Conservation (phyloP, 2,888 invertebrate species). For the Xestia ashworthii region DNA sequence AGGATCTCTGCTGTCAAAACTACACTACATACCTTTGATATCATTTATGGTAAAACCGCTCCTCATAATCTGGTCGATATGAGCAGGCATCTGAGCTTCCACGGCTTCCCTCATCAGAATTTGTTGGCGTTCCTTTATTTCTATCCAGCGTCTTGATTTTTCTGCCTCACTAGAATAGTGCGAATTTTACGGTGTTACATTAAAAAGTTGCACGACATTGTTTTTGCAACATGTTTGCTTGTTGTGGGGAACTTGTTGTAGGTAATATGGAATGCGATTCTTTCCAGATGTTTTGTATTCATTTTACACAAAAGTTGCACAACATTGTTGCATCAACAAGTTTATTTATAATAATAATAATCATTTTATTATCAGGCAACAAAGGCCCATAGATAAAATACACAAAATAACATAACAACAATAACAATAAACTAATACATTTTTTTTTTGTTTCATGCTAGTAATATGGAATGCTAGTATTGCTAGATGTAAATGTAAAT, state of each 20-base stretch:
- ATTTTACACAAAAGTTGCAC: not conserved
- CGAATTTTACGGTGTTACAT: not conserved
- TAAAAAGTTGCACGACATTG: not conserved
- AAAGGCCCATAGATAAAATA: no score
- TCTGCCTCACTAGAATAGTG: conserved; percentile 93
- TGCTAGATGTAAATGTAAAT: no score
- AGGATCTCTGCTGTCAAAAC: not conserved
- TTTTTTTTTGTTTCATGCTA: no score
- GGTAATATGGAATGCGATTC: not conserved
- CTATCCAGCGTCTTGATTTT: conserved; percentile 96
- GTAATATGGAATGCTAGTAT: not conserved
- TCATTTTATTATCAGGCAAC: no score
- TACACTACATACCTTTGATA: conserved; percentile 93
- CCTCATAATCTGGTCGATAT: conserved; percentile 97
- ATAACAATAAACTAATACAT: no score
- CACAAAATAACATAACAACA: no score
- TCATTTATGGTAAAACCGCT: conserved; percentile 98
- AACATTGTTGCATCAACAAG: not conserved
- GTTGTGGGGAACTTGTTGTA: not conserved
- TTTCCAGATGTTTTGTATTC: not conserved
- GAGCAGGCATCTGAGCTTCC: conserved; percentile 92
- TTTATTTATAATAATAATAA: no score
- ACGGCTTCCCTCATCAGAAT: conserved; percentile 94
- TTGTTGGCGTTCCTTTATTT: conserved; percentile 96
- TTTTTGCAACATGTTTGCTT: not conserved